Conservation (phyloP, 2,113 vertebrate species). For the Corynorhinus townsendii region DNA sequence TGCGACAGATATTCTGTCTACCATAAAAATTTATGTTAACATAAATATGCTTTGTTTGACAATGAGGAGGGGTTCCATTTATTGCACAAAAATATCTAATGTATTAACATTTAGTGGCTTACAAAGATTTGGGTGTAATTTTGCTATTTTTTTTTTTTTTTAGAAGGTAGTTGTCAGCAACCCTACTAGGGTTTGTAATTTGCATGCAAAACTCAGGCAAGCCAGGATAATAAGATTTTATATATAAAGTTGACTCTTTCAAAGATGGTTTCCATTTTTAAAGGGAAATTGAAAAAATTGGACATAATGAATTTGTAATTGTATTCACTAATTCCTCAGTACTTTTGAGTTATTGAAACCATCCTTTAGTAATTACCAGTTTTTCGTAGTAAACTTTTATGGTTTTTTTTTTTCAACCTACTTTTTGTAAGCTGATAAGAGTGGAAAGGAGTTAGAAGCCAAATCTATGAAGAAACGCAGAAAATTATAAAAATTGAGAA, state of each 20-base stretch:
- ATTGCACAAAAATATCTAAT: neutral
- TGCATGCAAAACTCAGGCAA: neutral
- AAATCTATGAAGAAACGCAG: neutral
- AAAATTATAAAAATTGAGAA: neutral
- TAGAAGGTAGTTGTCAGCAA: neutral
- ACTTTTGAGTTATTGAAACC: slow-evolving; percentile 14
- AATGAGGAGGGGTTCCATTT: neutral
- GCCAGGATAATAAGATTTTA: neutral
- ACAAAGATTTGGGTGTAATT: neutral
- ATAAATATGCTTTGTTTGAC: slow-evolving; percentile 4
- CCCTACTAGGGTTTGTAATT: neutral
- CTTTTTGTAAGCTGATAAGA: slow-evolving; percentile 4
- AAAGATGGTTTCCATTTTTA: slow-evolving; percentile 10
- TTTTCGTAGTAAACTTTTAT: neutral
- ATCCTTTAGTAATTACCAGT: neutral
- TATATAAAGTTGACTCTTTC: neutral
- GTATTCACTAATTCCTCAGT: neutral
- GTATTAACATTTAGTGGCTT: neutral
- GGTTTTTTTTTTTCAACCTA: neutral
- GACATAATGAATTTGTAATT: slow-evolving; percentile 13
- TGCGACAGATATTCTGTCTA: neutral
- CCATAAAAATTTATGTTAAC: neutral
- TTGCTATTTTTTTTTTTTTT: neutral
- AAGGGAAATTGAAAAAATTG: slow-evolving; percentile 24
- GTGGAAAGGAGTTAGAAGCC: neutral